Conservation (phyloP, 2,113 vertebrate genomes). For the Geococcyx californianus region DNA sequence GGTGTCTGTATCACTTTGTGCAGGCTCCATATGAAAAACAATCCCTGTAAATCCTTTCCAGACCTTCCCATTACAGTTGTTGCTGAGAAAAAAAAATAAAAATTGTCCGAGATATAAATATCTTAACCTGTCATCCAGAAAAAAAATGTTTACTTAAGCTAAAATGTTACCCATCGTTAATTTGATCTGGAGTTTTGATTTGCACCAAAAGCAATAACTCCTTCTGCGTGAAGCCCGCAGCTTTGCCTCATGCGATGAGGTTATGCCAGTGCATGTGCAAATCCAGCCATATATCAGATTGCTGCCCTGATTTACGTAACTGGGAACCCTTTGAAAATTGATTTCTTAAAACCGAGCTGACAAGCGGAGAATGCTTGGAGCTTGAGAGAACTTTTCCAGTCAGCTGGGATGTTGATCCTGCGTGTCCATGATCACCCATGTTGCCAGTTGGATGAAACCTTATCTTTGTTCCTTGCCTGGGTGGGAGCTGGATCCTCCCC, state of each 20-base stretch:
- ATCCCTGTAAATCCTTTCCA: background rate
- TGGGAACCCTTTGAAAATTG: background rate
- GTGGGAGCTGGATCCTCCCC: background rate
- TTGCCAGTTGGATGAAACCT: background rate
- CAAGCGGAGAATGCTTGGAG: background rate
- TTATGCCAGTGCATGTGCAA: background rate
- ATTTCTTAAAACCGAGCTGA: background rate
- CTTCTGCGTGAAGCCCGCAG: background rate
- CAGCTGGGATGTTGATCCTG: background rate
- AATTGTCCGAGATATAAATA: background rate
- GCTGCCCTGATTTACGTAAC: background rate
- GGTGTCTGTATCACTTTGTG: background rate
- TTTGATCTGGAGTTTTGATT: slow-evolving; percentile 10
- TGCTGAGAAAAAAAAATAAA: background rate
- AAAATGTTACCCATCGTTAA: background rate
- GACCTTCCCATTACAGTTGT: background rate
- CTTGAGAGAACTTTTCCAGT: background rate
- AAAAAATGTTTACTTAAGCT: background rate
- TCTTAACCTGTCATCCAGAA: background rate
- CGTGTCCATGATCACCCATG: background rate
- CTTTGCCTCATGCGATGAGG: background rate
- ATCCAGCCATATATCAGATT: background rate
- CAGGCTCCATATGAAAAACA: background rate
- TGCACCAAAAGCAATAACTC: background rate
- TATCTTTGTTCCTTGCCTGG: fast-evolving